These are phyloP conservation scores for Tursiops truncatus DNA, from an alignment of 2,113 vertebrate species.

Conservation along the genomic window DNA sequence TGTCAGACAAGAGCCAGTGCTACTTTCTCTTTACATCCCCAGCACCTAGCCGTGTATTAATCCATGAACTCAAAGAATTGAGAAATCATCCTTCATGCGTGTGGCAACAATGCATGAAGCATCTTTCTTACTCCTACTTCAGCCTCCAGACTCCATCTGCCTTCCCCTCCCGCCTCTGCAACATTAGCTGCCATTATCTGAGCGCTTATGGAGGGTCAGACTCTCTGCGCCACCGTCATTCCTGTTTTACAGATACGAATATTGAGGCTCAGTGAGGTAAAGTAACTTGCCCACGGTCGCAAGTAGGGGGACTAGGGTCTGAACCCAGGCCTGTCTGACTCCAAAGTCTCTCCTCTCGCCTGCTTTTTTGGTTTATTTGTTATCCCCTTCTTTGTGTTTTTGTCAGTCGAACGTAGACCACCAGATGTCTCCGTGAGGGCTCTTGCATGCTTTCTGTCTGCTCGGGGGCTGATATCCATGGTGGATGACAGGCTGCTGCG, in stretches of 20 bases:
- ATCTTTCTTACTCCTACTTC: neutral
- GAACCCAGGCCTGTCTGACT: neutral
- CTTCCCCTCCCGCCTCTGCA: neutral
- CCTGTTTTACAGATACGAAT: neutral
- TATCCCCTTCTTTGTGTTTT: neutral
- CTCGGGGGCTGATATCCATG: neutral
- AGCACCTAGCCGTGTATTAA: neutral
- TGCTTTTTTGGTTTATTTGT: neutral
- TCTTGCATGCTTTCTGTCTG: neutral
- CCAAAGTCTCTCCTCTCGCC: neutral
- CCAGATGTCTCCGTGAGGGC: neutral
- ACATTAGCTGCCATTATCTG: too few species aligned
- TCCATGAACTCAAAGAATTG: neutral
- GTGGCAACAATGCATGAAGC: neutral
- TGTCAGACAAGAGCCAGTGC: neutral
- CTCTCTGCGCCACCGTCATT: rapidly evolving
- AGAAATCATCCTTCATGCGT: neutral
- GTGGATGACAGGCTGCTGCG: neutral
- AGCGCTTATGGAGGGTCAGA: neutral
- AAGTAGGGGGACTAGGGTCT: neutral
- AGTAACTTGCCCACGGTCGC: neutral
- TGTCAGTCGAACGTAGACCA: neutral
- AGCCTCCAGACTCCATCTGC: neutral
- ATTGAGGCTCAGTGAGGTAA: neutral
- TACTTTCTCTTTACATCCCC: neutral